Evolutionary conservation across 2,113 vertebrate genomes (phyloP).

Genomic region (Osmerus mordax): DNA sequence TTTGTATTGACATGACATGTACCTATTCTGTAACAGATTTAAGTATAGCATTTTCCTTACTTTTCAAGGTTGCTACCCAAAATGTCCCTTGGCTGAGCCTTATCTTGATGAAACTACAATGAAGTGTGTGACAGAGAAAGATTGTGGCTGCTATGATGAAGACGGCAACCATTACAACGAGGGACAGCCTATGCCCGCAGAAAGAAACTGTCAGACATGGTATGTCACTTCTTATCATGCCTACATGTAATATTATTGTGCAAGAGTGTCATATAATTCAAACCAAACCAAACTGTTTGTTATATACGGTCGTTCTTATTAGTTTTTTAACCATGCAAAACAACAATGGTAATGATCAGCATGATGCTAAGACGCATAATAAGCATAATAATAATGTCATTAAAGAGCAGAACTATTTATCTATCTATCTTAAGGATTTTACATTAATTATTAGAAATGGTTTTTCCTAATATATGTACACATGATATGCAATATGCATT

Average conservation of each 20-base stretch:
- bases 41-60: not conserved
- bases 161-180: conserved; percentile 72
- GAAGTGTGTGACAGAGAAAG: conserved; percentile 71
- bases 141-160: conserved; percentile 75
- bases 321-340: too few relatives aligned
- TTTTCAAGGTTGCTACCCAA: conserved; percentile 84
- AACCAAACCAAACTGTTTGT: too few relatives aligned
- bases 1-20: too few relatives aligned
- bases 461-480: not conserved
- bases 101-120: conserved; percentile 83
- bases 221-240: conserved; percentile 51
- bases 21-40: too few relatives aligned
- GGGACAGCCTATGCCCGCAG: conserved; percentile 59
- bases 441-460: not conserved
- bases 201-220: conserved; percentile 77
- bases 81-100: conserved; percentile 72
- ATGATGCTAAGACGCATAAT: too few relatives aligned
- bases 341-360: too few relatives aligned
- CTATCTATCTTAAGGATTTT: too few relatives aligned
- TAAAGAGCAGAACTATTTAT: too few relatives aligned
- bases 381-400: too few relatives aligned
- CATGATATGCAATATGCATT: not conserved
- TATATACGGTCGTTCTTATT: too few relatives aligned
- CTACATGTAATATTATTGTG: not conserved
- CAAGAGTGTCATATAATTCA: too few relatives aligned